Conservation (phyloP, 2,113 vertebrate species). For the Pogonocichla stellata region DNA sequence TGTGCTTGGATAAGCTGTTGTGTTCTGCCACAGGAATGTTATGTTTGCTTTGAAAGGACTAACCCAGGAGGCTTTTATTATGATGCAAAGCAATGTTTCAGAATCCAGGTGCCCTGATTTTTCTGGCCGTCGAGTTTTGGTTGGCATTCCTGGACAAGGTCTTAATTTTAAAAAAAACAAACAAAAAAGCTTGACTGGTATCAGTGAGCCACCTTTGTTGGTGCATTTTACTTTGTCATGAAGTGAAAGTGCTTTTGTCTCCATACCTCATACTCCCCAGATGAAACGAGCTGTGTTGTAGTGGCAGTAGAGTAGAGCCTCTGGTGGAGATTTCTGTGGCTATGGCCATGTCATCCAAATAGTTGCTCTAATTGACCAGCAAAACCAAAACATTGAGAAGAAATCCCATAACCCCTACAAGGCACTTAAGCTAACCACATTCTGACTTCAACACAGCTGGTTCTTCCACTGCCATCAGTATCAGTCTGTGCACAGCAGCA, state of each 20-base stretch:
- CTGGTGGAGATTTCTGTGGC: not conserved
- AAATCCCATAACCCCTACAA: not conserved
- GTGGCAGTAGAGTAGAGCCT: not conserved
- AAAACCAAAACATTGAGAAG: not conserved
- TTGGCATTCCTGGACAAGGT: not conserved
- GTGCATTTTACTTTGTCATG: not conserved
- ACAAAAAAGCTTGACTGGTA: not conserved
- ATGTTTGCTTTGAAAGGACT: slow-evolving; percentile 10
- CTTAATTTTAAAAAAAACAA: not conserved
- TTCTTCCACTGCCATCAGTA: not conserved
- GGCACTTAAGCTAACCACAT: accelerated
- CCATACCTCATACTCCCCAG: not conserved
- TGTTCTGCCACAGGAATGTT: not conserved
- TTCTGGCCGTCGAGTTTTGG: not conserved
- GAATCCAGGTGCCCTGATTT: not conserved
- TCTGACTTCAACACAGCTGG: not conserved
- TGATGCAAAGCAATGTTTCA: not conserved
- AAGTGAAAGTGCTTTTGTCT: not conserved
- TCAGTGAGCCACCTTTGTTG: not conserved
- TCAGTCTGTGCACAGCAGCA: not conserved
- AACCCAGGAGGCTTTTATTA: not conserved
- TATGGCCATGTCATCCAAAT: not conserved
- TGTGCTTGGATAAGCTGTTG: not conserved
- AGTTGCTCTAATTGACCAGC: not conserved
- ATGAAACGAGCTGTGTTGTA: not conserved